Conservation (phyloP, 2,888 invertebrate species). For the Phengaris alcon region DNA sequence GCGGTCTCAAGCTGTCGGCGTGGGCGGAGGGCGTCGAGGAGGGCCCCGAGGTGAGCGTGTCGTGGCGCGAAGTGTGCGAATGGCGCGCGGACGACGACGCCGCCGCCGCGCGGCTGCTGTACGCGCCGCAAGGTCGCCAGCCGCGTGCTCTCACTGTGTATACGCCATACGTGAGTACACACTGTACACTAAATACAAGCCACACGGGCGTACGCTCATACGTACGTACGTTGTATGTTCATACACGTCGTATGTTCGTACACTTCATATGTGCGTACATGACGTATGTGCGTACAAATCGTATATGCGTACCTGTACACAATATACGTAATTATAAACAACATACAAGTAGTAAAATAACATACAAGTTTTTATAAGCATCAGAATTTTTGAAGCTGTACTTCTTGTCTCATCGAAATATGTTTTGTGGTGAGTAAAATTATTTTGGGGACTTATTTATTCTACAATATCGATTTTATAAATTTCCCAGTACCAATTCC, state of each 20-base stretch:
- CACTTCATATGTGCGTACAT: no score
- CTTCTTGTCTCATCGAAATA: not conserved
- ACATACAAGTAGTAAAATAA: no score
- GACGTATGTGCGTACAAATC: no score
- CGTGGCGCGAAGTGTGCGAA: slow-evolving; percentile 89
- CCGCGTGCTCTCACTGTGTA: slow-evolving; percentile 56
- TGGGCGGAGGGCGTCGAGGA: slow-evolving; percentile 79
- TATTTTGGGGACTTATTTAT: slow-evolving; percentile 7
- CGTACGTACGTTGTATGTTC: no score
- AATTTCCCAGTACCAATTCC: slow-evolving; percentile 87
- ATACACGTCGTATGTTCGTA: no score
- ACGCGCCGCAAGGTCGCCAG: slow-evolving; percentile 67
- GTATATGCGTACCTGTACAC: no score
- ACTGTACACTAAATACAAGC: not conserved
- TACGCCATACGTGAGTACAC: slow-evolving; percentile 49
- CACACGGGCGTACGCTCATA: not conserved
- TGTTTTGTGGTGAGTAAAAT: not conserved
- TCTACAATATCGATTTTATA: not conserved
- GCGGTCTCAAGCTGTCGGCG: slow-evolving; percentile 86
- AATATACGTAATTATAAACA: no score
- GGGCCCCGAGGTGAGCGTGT: slow-evolving; percentile 86
- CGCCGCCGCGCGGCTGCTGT: slow-evolving; percentile 93
- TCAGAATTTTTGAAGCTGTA: no score
- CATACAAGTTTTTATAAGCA: no score
- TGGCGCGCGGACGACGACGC: slow-evolving; percentile 96